A percentile compares a stretch with the other conserved stretches of the same genome.
Evolutionary conservation across 2,888 invertebrate species (phyloP).

Genomic region (Orthosia cruda): DNA sequence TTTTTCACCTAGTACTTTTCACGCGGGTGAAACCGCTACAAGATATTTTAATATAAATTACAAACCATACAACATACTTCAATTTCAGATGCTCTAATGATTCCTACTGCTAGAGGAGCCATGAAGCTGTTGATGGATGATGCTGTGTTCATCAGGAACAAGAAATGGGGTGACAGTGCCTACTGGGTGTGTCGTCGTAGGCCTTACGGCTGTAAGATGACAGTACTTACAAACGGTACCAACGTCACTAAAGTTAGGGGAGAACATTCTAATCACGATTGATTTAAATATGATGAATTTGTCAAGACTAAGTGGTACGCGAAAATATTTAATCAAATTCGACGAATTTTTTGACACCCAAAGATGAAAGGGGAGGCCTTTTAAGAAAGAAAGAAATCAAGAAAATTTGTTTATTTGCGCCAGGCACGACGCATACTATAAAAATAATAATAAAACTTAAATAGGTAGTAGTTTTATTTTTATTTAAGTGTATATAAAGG

Average conservation of each 20-base stretch:
- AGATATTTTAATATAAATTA: not conserved
- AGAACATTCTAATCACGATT: conserved; percentile 35
- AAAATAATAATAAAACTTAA: too few relatives aligned
- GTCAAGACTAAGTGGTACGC: not conserved
- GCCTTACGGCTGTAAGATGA: conserved; percentile 66
- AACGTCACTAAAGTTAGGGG: conserved; percentile 64
- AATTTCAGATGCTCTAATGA: conserved; percentile 66
- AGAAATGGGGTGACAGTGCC: conserved; percentile 50
- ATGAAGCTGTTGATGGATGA: conserved; percentile 61
- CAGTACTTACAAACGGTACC: conserved; percentile 65
- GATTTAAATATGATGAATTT: not conserved
- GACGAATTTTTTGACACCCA: too few relatives aligned
- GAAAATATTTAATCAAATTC: too few relatives aligned
- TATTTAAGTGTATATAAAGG: too few relatives aligned
- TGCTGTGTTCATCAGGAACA: conserved; percentile 62
- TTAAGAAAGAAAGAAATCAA: too few relatives aligned
- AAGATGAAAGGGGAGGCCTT: too few relatives aligned
- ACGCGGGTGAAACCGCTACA: too few relatives aligned
- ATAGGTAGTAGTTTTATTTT: too few relatives aligned
- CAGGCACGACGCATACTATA: too few relatives aligned
- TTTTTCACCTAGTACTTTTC: not conserved
- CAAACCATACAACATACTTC: not conserved
- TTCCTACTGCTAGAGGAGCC: conserved; percentile 66
- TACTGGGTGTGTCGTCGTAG: conserved; percentile 69
- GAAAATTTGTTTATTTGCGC: too few relatives aligned